Evolutionary conservation across 2,888 invertebrate species (phyloP).

Genomic region (Himalopsyche kuldschensis): DNA sequence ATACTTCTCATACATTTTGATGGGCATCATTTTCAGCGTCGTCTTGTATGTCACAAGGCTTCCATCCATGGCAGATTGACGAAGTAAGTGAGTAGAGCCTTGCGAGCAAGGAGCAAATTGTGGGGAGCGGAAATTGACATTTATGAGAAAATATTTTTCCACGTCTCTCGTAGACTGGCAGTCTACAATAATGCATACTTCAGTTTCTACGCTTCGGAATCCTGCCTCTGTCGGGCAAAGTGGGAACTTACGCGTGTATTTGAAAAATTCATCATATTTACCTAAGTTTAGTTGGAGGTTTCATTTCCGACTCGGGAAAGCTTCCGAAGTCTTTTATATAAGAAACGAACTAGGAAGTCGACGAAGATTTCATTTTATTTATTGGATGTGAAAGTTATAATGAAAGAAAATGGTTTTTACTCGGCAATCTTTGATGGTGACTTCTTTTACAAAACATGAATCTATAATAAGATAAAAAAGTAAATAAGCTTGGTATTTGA

Average conservation of each 20-base stretch:
- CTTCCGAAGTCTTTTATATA: background rate
- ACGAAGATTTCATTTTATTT: background rate
- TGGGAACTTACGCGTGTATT: background rate
- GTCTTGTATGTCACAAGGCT: background rate
- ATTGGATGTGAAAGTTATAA: too few relatives aligned
- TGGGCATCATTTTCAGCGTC: background rate
- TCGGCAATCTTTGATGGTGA: too few relatives aligned
- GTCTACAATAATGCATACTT: background rate
- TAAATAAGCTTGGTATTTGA: too few relatives aligned
- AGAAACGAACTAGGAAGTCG: background rate
- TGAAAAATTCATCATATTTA: background rate
- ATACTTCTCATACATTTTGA: background rate
- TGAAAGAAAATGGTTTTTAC: too few relatives aligned
- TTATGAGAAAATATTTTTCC: constrained; percentile 36
- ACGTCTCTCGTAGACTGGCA: background rate
- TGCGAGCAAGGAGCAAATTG: constrained; percentile 20
- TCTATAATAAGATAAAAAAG: too few relatives aligned
- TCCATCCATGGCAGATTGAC: constrained; percentile 20
- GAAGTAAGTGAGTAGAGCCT: constrained; percentile 4
- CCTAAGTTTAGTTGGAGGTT: background rate
- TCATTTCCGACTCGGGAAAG: background rate
- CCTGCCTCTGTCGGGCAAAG: background rate
- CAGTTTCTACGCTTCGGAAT: background rate
- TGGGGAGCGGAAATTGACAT: constrained; percentile 34
- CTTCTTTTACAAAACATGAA: too few relatives aligned